Base-by-base conservation (phyloP, 2,888 invertebrate genomes). In the Stenodema calcarata region DNA sequence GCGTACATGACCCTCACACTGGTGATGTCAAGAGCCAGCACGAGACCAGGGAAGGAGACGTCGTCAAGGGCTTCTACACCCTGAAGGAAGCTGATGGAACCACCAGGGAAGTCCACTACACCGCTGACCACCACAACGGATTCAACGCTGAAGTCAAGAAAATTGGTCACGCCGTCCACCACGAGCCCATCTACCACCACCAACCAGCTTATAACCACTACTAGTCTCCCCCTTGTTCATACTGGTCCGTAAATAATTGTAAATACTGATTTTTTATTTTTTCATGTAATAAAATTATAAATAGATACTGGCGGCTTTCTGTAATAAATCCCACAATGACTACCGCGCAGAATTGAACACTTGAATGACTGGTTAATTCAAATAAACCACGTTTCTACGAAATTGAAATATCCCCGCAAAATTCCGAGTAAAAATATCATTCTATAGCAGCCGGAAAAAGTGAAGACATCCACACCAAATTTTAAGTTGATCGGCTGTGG, bases 131-230 rank as follows among this genome's bases (percentile, higher is more conserved):
- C 75, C 89, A 90, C 87, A 89, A 89, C 84, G 90, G 90, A 82
- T 90, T 89, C 88, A 90, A 89, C 88, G 89, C 89, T 12, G 88
- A 89, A n/a, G 89, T 89, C 16, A 89, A 89, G 86, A 89, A 88
- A 86, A 87, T 88, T 50, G 89, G 90, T 18, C 89, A 89, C 82
- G 88, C 89, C 44, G 87, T 87, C 35, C 89, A 89, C 62, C 89
- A 50, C 82, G 73, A 88, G 35, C 86, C 86, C 47, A 69, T 76
- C 28, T 85, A 85, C 76, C 85, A 85, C 75, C 69, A 69, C 41
- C 23, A 83, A 23, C 62, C 82, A 16, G 41, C 62, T 16, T 79
- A 79, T 18, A 44, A 79, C 47, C 81, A 81, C 18, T 62, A 81
- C 62, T 81, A 50, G 54, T 81, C 81, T 18, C 42, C n/a, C 50